phyloP scores from a whole-genome alignment of 2,113 vertebrate genomes.

The Podocnemis expansa region DNA sequence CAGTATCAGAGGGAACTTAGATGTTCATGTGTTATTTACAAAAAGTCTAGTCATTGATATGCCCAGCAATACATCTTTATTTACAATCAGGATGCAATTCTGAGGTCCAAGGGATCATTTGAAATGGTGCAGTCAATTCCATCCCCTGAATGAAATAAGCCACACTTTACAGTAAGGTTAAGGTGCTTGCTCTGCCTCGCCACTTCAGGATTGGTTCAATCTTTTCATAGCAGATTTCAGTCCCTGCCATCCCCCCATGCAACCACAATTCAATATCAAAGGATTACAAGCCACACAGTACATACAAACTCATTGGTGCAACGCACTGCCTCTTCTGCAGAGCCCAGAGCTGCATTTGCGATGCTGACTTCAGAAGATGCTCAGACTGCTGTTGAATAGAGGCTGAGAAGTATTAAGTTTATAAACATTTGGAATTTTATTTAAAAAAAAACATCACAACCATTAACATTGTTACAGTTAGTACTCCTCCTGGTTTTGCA shows the following conservation, averaged over 20 bases:
- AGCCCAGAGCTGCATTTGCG: neutral
- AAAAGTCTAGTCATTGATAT: neutral
- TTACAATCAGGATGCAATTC: neutral
- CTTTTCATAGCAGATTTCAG: neutral
- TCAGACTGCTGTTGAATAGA: conserved; percentile 53
- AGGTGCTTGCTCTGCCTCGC: neutral
- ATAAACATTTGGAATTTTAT: conserved; percentile 80
- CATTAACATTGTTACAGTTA: conserved; percentile 75
- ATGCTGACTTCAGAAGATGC: neutral
- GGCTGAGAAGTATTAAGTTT: conserved; percentile 63
- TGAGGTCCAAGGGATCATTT: neutral
- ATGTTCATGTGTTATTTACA: neutral
- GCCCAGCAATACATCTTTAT: neutral
- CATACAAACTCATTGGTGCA: neutral
- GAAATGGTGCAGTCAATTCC: neutral
- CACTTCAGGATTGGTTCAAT: neutral
- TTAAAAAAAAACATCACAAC: conserved; percentile 76
- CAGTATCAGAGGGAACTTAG: neutral
- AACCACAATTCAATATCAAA: neutral
- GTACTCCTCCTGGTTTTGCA: conserved; percentile 60
- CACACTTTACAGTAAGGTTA: too few species aligned
- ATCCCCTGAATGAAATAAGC: neutral
- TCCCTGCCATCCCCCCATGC: neutral
- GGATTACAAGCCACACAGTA: neutral
- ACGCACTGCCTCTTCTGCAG: neutral